Conservation (phyloP, 2,888 invertebrate species). For the Hemaris fuciformis region DNA sequence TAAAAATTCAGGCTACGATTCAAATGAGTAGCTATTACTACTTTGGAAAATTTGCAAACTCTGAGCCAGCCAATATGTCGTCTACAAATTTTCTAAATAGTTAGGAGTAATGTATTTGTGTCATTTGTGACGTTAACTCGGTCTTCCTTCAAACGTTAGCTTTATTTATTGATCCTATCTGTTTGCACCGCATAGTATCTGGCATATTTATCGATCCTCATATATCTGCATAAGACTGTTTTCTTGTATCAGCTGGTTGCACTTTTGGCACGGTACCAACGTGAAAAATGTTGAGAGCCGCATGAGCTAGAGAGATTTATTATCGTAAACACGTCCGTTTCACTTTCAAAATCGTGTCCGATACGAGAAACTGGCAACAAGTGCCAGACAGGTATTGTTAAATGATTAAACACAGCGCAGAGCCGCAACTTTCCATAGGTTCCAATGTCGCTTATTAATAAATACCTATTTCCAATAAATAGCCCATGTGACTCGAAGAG, state of each 20-base stretch:
- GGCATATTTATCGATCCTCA: too few relatives aligned
- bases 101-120: too few relatives aligned
- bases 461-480: background rate
- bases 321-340: conserved; percentile 58
- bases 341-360: conserved; percentile 66
- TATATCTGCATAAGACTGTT: too few relatives aligned
- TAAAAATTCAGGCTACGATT: too few relatives aligned
- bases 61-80: too few relatives aligned
- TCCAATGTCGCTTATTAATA: conserved; percentile 4
- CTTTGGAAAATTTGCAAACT: too few relatives aligned
- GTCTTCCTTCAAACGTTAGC: background rate
- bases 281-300: conserved; percentile 1
- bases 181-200: too few relatives aligned
- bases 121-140: too few relatives aligned
- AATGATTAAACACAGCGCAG: conserved; percentile 10
- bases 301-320: conserved; percentile 48
- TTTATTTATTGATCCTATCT: too few relatives aligned
- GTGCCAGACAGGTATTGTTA: conserved; percentile 41
- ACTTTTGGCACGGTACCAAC: background rate
- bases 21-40: too few relatives aligned
- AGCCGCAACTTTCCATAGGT: conserved; percentile 5
- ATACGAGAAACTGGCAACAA: conserved; percentile 57
- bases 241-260: too few relatives aligned
- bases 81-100: too few relatives aligned
- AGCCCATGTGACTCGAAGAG: background rate